These are phyloP conservation scores for Rhinella marina DNA, from an alignment of 2,797 vertebrate genomes.

Conservation along the genomic window DNA sequence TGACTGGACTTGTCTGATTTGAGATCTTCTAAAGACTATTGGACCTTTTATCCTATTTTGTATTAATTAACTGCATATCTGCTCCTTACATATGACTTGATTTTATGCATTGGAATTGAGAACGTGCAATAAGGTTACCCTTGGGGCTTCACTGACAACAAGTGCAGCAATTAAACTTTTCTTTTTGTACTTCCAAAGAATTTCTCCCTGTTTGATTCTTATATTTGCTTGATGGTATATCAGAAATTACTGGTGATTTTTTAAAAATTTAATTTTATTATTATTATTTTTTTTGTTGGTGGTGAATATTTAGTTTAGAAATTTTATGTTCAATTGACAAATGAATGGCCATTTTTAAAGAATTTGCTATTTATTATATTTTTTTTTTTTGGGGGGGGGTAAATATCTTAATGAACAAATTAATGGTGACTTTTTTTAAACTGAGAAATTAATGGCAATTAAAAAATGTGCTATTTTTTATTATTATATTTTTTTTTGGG, in stretches of 20 bases:
- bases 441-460: too few species aligned
- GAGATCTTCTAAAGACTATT: conserved; percentile 62
- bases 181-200: conserved; percentile 65
- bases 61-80: conserved; percentile 57
- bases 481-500: too few species aligned
- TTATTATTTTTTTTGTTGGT: too few species aligned
- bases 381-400: too few species aligned
- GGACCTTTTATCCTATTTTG: conserved; percentile 53
- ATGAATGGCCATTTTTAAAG: too few species aligned
- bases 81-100: conserved; percentile 55
- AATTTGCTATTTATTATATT: too few species aligned
- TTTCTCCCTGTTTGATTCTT: conserved; percentile 42
- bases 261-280: background rate
- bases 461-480: too few species aligned
- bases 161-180: conserved; percentile 47
- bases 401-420: background rate
- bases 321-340: background rate
- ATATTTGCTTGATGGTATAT: background rate
- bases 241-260: background rate
- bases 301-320: too few species aligned
- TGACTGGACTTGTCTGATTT: conserved; percentile 84
- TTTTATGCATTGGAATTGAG: conserved; percentile 59
- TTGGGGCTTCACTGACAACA: conserved; percentile 61
- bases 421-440: background rate
- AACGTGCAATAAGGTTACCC: conserved; percentile 69